Evolutionary conservation across 2,888 invertebrate species (phyloP).

Genomic region (Cylloceria caligata): DNA sequence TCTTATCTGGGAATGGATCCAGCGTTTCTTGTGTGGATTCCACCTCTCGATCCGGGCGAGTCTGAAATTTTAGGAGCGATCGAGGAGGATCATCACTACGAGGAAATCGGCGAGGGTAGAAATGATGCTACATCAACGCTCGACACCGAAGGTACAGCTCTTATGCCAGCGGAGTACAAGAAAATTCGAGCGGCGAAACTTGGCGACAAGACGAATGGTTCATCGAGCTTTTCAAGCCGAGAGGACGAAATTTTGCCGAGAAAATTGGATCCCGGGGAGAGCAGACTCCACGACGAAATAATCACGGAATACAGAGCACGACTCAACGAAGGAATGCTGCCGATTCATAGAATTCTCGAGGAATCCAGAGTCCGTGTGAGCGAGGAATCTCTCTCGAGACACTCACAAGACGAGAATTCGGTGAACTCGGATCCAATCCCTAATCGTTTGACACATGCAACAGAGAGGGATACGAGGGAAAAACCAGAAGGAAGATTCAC

Average conservation of each 20-base stretch:
- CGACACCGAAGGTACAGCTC: conserved; percentile 76
- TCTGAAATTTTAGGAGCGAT: conserved; percentile 73
- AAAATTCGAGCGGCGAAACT: conserved; percentile 67
- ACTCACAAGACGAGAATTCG: conserved; percentile 71
- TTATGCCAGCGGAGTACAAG: conserved; percentile 79
- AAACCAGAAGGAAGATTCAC: conserved; percentile 59
- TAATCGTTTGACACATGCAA: conserved; percentile 70
- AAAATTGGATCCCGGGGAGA: conserved; percentile 71
- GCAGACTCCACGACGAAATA: conserved; percentile 76
- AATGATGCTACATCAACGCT: conserved; percentile 64
- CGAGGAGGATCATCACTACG: conserved; percentile 74
- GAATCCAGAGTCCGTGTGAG: conserved; percentile 80
- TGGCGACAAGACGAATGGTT: conserved; percentile 49
- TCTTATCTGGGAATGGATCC: conserved; percentile 96
- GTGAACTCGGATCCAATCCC: conserved; percentile 71
- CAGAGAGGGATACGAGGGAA: conserved; percentile 39
- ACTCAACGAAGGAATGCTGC: conserved; percentile 77
- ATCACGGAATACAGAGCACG: conserved; percentile 78
- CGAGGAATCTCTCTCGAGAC: conserved; percentile 78
- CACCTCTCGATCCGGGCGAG: conserved; percentile 91
- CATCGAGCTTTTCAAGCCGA: conserved; percentile 7
- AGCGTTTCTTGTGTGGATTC: conserved; percentile 94
- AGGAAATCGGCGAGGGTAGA: conserved; percentile 67
- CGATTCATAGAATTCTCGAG: conserved; percentile 79
- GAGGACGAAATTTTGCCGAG: conserved; percentile 66